phyloP scores from a whole-genome alignment of 2,888 invertebrate genomes.

The Habrosyne pyritoides region DNA sequence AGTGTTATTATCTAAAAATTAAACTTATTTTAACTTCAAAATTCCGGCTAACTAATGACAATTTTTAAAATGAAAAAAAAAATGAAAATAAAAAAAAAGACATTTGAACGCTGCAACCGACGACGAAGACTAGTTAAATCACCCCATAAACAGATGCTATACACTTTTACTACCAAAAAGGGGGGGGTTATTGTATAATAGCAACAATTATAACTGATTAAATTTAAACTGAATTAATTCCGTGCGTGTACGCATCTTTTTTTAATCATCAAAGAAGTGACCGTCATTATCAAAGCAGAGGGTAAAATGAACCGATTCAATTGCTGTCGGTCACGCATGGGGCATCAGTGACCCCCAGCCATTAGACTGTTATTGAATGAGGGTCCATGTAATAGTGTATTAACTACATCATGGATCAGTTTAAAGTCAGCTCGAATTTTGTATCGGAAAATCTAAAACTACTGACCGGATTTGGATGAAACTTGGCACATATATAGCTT shows the following conservation, averaged over 20 bases:
- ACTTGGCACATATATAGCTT: too few species aligned
- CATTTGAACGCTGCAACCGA: too few species aligned
- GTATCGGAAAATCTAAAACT: too few species aligned
- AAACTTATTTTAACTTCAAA: too few species aligned
- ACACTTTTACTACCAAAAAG: not conserved
- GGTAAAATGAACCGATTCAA: constrained; percentile 2
- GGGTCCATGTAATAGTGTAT: constrained; percentile 16
- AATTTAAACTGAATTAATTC: not conserved
- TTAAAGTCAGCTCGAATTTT: too few species aligned
- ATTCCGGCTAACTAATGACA: too few species aligned
- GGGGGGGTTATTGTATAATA: not conserved
- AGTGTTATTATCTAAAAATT: too few species aligned
- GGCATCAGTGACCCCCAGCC: constrained; percentile 19
- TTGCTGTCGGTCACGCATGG: constrained; percentile 25
- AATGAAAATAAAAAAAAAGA: too few species aligned
- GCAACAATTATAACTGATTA: constrained; percentile 3
- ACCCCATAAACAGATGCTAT: not conserved
- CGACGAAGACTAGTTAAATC: too few species aligned
- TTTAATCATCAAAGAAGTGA: constrained; percentile 7
- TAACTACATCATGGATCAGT: not conserved
- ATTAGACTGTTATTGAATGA: constrained; percentile 29
- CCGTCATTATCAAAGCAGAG: constrained; percentile 7
- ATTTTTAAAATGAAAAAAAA: too few species aligned
- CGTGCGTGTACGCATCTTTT: constrained; percentile 8
- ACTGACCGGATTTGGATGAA: too few species aligned